Percentiles rank a stretch among this genome's conserved stretches.
These are phyloP conservation scores for Takifugu flavidus DNA, from an alignment of 2,113 vertebrate species.

Conservation along the genomic window DNA sequence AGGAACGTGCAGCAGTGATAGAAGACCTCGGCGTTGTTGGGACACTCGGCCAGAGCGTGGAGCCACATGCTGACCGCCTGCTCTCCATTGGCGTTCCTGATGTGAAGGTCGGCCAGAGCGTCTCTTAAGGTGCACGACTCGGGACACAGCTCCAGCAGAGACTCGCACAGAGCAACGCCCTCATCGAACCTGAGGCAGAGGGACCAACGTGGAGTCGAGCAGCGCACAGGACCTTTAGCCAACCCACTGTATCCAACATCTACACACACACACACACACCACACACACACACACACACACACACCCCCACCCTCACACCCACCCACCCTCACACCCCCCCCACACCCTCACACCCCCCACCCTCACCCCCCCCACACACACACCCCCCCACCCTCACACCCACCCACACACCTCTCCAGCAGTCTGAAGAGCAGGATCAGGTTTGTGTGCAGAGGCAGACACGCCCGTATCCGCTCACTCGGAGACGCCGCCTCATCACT, in stretches of 20 bases:
- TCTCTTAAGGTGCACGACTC: constrained; percentile 82
- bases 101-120: constrained; percentile 78
- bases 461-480: constrained; percentile 74
- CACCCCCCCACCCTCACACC: too few relatives aligned
- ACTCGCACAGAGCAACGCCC: constrained; percentile 77
- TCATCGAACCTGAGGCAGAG: constrained; percentile 75
- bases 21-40: constrained; percentile 84
- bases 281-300: too few relatives aligned
- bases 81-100: constrained; percentile 67
- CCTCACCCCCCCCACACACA: too few relatives aligned
- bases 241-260: too few relatives aligned
- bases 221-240: too few relatives aligned
- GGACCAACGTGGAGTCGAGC: too few relatives aligned
- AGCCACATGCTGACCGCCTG: constrained; percentile 80
- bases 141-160: constrained; percentile 77
- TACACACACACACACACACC: too few relatives aligned
- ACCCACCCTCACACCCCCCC: too few relatives aligned
- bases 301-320: too few relatives aligned
- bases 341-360: too few relatives aligned
- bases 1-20: constrained; percentile 86
- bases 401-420: constrained; percentile 84
- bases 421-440: constrained; percentile 80
- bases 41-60: constrained; percentile 78
- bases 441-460: constrained; percentile 88
- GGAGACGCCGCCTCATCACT: constrained; percentile 72